Evolutionary conservation across 2,888 invertebrate species (phyloP), one percentile per base, ranked within the genome.

Genomic region (Nebria salina): DNA sequence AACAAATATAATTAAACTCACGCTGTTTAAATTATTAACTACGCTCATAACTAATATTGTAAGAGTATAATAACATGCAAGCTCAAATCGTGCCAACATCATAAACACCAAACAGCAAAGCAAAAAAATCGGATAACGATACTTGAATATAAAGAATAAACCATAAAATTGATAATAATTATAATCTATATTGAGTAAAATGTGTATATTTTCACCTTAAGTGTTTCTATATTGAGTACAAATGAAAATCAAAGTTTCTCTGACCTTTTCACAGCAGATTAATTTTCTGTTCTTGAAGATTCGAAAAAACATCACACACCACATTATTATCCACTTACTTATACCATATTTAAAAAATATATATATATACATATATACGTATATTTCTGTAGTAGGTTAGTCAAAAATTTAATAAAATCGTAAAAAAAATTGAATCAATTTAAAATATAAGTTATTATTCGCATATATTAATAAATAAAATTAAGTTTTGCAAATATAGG

Each of bases 161-260:
- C 54, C 54, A 13, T 54, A 54, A 54, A 54, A 54, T 54, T 7
- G 54, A 2, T 54, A 54, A 54, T 54, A 54, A 54, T 54, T 54
- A 54, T 54, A 54, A 54, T 54, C 54, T 54, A 13, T 54, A 54
- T 54, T 13, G 54, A 54, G 8, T 54, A 2, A 54, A 54, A 54
- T 54, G 54, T 54, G 8, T 54, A 54, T 54, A 54, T 54, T 54
- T 54, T 54, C 54, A 54, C 54, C 54, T 54, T 7, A 54, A 54
- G 54, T 54, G 11, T 11, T 54, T 54, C 54, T 54, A 54, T 7
- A 54, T 11, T 13, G 54, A 54, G 54, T 13, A 54, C 54, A 54
- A 54, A 54, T 54, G 54, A 54, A 54, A 54, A 54, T 54, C 54
- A 54, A 54, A 54, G 54, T 54, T 54, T 54, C 54, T 54, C 54